Conservation (phyloP, 2,113 vertebrate genomes). For the Clinocottus analis region DNA sequence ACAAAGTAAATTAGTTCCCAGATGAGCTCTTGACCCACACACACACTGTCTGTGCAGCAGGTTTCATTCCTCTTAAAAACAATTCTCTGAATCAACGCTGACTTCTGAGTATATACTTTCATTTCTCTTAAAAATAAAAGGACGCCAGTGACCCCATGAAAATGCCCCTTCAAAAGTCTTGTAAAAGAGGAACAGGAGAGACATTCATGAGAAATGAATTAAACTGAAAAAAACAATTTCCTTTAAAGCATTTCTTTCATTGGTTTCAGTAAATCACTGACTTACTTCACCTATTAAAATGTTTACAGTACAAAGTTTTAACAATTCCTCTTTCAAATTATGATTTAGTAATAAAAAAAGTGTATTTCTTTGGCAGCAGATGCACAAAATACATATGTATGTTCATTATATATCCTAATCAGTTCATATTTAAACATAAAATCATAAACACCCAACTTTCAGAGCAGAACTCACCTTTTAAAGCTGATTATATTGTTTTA, state of each 20-base stretch:
- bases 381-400: too few species aligned
- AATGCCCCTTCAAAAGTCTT: background rate
- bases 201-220: background rate
- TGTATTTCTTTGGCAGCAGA: too few species aligned
- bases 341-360: too few species aligned
- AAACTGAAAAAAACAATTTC: background rate
- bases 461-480: too few species aligned
- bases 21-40: too few species aligned
- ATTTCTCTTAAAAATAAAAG: background rate
- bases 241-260: background rate
- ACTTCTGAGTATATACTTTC: too few species aligned
- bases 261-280: background rate
- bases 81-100: background rate
- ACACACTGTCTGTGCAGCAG: background rate
- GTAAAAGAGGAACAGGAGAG: background rate
- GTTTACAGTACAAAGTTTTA: too few species aligned
- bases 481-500: too few species aligned
- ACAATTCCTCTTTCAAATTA: too few species aligned
- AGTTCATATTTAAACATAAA: too few species aligned
- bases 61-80: background rate
- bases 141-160: background rate
- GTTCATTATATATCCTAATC: background rate
- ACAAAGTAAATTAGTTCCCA: too few species aligned
- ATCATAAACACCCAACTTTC: too few species aligned
- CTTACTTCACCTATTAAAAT: background rate